Percentiles rank a stretch among this genome's conserved stretches.
These are phyloP conservation scores for Tortricodes alternella DNA, from an alignment of 2,888 invertebrate species.

Conservation along the genomic window DNA sequence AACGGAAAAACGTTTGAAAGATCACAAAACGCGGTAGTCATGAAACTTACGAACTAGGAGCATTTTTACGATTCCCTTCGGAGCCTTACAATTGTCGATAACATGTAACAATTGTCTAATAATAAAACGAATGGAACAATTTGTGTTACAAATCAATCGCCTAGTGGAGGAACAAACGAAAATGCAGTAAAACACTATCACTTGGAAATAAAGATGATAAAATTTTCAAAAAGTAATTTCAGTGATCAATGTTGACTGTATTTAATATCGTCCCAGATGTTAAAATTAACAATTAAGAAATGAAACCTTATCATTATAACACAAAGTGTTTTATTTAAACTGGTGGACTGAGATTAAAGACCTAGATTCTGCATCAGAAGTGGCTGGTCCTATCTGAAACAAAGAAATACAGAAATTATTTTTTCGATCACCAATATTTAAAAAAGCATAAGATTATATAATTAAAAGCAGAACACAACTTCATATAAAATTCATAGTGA, in stretches of 20 bases:
- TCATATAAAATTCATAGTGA: background rate
- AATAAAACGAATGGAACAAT: slow-evolving; percentile 42
- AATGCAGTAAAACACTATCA: slow-evolving; percentile 65
- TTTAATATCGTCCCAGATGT: slow-evolving; percentile 50
- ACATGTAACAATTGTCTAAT: slow-evolving; percentile 40
- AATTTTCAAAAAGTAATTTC: slow-evolving; percentile 34
- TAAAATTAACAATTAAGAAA: slow-evolving; percentile 31
- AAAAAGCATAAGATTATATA: no score
- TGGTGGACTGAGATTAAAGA: slow-evolving; percentile 48
- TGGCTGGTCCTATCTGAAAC: slow-evolving; percentile 68
- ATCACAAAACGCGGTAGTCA: slow-evolving; percentile 55
- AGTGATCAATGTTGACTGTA: slow-evolving; percentile 63
- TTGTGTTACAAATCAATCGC: slow-evolving; percentile 50
- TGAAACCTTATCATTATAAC: slow-evolving; percentile 52
- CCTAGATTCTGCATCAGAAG: slow-evolving; percentile 51
- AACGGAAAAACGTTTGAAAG: slow-evolving; percentile 64
- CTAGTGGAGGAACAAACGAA: slow-evolving; percentile 53
- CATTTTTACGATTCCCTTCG: slow-evolving; percentile 68
- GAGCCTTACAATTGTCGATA: slow-evolving; percentile 53
- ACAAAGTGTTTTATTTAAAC: slow-evolving; percentile 47
- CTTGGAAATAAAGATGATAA: slow-evolving; percentile 39
- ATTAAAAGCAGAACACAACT: no score
- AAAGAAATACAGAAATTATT: slow-evolving; percentile 40
- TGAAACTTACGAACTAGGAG: slow-evolving; percentile 58
- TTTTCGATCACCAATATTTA: no score